These are phyloP conservation scores for Nothocercus julius DNA, from an alignment of 2,113 vertebrate genomes.

Conservation along the genomic window DNA sequence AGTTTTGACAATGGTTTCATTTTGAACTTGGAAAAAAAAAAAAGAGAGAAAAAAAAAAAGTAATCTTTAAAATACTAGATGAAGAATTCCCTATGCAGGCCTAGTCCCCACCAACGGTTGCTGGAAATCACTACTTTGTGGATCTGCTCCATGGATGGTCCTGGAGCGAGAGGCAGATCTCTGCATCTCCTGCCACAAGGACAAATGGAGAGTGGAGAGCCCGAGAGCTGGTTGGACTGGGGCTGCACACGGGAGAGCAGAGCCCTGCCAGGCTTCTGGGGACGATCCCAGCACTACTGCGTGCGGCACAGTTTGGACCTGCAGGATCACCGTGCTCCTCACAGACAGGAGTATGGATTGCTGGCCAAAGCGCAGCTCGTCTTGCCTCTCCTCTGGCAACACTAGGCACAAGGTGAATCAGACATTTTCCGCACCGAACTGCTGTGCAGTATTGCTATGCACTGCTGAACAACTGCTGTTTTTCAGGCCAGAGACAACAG, in stretches of 20 bases:
- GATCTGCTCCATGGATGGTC: not conserved
- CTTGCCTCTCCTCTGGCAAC: not conserved
- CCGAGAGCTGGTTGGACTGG: not conserved
- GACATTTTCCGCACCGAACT: not conserved
- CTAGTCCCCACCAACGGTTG: not conserved
- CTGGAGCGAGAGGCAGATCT: too few species aligned
- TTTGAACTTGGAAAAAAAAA: not conserved
- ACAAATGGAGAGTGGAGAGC: not conserved
- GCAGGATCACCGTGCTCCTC: not conserved
- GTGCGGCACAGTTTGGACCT: not conserved
- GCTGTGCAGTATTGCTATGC: fast-evolving
- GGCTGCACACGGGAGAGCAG: not conserved
- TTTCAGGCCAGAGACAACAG: not conserved
- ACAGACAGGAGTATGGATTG: not conserved
- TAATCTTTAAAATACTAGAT: not conserved
- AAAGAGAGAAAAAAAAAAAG: not conserved
- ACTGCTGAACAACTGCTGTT: not conserved
- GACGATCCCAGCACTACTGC: not conserved
- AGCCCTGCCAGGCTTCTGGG: not conserved
- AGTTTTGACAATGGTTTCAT: not conserved
- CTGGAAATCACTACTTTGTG: not conserved
- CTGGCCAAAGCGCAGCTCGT: not conserved
- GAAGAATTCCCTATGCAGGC: not conserved
- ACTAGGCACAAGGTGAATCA: not conserved
- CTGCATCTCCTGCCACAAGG: not conserved